phyloP scores from a whole-genome alignment of 2,888 invertebrate genomes.

The Pollenia angustigena region DNA sequence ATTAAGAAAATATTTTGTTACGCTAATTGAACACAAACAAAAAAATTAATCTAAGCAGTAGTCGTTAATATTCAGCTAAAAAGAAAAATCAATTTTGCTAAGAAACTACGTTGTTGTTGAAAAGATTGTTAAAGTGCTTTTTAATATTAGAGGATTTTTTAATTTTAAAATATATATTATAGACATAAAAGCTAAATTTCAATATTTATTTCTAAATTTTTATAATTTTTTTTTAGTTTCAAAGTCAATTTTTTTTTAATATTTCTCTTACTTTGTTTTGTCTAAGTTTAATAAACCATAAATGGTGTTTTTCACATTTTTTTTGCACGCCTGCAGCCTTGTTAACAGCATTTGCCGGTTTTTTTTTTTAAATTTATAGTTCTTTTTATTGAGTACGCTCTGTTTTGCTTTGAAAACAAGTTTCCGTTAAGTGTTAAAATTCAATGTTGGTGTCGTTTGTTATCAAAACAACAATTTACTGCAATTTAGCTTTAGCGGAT shows the following conservation, averaged over 20 bases:
- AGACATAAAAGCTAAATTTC: too few relatives aligned
- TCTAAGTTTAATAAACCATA: constrained; percentile 59
- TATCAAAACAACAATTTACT: constrained; percentile 57
- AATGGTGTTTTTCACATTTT: constrained; percentile 54
- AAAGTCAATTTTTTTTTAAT: constrained; percentile 32
- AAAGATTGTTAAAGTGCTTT: not conserved
- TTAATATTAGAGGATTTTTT: not conserved
- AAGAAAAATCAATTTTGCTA: constrained; percentile 25
- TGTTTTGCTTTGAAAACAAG: constrained; percentile 74
- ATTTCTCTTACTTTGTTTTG: not conserved
- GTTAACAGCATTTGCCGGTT: constrained; percentile 31
- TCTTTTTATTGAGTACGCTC: constrained; percentile 48
- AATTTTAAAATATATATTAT: too few relatives aligned
- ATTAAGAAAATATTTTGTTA: constrained; percentile 59
- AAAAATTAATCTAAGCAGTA: not conserved
- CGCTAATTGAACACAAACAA: constrained; percentile 68
- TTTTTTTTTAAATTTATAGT: constrained; percentile 11
- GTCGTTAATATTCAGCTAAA: constrained; percentile 1
- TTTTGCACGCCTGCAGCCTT: constrained; percentile 22
- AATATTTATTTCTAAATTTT: too few relatives aligned
- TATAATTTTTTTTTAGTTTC: not conserved
- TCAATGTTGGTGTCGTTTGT: constrained; percentile 53
- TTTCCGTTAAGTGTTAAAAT: constrained; percentile 30
- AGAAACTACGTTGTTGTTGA: constrained; percentile 27
- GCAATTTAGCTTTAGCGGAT: constrained; percentile 46